Evolutionary conservation across 1,140 invertebrate genomes (phyloP).

Genomic region (Grapholita molesta): DNA sequence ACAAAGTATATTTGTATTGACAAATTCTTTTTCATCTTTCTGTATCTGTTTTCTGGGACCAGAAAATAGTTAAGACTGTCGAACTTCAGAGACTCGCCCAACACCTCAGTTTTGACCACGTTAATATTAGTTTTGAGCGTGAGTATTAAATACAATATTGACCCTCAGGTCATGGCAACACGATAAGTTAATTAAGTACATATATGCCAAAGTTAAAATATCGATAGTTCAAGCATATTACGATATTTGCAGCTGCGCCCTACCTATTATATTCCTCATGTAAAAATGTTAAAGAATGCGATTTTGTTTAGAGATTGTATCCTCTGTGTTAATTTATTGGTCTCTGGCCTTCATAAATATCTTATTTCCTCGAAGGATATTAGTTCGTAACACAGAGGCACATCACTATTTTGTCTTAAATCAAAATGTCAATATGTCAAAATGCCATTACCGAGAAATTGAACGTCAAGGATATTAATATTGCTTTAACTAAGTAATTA

Average conservation of each 20-base stretch:
- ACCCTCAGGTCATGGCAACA: too few relatives aligned
- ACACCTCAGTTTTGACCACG: too few relatives aligned
- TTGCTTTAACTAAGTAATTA: conserved; percentile 7
- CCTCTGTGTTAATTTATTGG: too few relatives aligned
- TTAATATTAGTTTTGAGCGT: too few relatives aligned
- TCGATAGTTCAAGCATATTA: too few relatives aligned
- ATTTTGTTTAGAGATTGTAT: too few relatives aligned
- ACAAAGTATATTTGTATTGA: conserved; percentile 59
- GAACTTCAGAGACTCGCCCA: background rate
- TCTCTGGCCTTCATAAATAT: background rate
- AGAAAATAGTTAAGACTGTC: background rate
- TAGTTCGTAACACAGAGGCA: background rate
- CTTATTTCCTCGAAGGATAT: background rate
- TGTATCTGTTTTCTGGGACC: conserved; percentile 31
- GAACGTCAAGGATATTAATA: conserved; percentile 8
- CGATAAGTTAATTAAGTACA: too few relatives aligned
- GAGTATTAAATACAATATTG: too few relatives aligned
- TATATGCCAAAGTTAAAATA: too few relatives aligned
- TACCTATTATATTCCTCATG: too few relatives aligned
- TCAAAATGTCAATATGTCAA: conserved; percentile 8
- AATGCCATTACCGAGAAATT: conserved; percentile 14
- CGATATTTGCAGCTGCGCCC: too few relatives aligned
- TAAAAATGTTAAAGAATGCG: too few relatives aligned
- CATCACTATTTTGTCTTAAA: conserved; percentile 8
- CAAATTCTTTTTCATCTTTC: conserved; percentile 48